Evolutionary conservation across 1,140 invertebrate genomes (phyloP).

Genomic region (Ericerus pela): DNA sequence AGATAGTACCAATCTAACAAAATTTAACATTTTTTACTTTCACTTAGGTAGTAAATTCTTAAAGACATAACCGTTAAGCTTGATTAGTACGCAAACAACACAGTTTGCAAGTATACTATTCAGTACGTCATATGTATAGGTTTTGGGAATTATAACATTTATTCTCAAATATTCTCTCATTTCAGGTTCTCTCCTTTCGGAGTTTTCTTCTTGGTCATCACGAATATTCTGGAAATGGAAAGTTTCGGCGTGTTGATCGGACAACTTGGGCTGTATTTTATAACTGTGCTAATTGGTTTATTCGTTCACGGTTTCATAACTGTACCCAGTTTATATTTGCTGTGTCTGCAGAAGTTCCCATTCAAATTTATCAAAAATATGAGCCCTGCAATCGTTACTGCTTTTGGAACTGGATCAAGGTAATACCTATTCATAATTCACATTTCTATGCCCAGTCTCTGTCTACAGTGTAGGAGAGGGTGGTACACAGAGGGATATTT

Average conservation of each 20-base stretch:
- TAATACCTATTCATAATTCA: slow-evolving; percentile 31
- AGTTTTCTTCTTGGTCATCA: slow-evolving; percentile 62
- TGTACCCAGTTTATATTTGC: slow-evolving; percentile 64
- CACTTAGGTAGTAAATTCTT: too few species aligned
- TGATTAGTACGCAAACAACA: too few species aligned
- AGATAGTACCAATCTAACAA: too few species aligned
- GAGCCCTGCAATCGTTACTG: slow-evolving; percentile 74
- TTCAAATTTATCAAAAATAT: slow-evolving; percentile 68
- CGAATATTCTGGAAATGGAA: slow-evolving; percentile 65
- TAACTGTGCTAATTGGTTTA: slow-evolving; percentile 76
- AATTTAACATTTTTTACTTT: too few species aligned
- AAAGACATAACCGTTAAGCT: too few species aligned
- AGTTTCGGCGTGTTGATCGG: slow-evolving; percentile 51
- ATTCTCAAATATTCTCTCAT: slow-evolving; percentile 7
- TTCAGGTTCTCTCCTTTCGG: slow-evolving; percentile 63
- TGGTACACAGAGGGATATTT: too few species aligned
- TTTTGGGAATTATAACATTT: not conserved
- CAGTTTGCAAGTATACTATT: too few species aligned
- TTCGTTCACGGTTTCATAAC: slow-evolving; percentile 80
- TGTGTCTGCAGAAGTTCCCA: slow-evolving; percentile 60
- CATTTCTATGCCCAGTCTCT: too few species aligned
- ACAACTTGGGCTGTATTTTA: slow-evolving; percentile 76
- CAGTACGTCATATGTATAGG: too few species aligned
- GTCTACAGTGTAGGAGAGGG: too few species aligned
- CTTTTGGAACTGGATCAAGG: slow-evolving; percentile 87